Evolutionary conservation across 2,113 vertebrate species (phyloP).

Genomic region (Trichechus manatus): DNA sequence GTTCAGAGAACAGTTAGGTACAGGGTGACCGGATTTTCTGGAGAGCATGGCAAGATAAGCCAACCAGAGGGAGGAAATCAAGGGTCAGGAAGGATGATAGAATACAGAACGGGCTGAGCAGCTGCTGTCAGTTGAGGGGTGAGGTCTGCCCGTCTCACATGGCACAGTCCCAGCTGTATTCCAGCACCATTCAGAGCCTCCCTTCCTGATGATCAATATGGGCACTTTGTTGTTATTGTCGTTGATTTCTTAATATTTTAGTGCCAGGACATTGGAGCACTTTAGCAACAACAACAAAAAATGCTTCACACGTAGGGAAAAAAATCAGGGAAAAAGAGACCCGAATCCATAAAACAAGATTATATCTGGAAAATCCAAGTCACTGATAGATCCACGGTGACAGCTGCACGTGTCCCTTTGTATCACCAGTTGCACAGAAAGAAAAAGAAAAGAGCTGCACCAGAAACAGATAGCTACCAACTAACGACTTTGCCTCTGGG

Average conservation of each 20-base stretch:
- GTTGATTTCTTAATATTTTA: background rate
- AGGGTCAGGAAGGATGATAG: background rate
- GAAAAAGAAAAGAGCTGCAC: background rate
- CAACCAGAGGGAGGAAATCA: background rate
- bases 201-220: background rate
- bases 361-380: constrained; percentile 15
- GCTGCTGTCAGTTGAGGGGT: background rate
- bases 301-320: background rate
- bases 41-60: constrained; percentile 29
- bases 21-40: constrained; percentile 69
- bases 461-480: constrained; percentile 26
- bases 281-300: background rate
- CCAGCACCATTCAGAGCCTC: background rate
- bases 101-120: background rate
- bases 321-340: background rate
- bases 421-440: background rate
- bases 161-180: rapidly evolving
- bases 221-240: background rate
- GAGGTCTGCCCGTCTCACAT: background rate
- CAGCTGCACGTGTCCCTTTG: constrained; percentile 32
- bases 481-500: background rate
- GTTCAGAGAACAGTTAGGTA: constrained; percentile 22
- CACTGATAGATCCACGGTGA: background rate
- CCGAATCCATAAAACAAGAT: constrained; percentile 33
- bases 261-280: constrained; percentile 1